These are phyloP conservation scores for Sebastiscus tertius DNA, from an alignment of 2,797 vertebrate species.

Conservation along the genomic window DNA sequence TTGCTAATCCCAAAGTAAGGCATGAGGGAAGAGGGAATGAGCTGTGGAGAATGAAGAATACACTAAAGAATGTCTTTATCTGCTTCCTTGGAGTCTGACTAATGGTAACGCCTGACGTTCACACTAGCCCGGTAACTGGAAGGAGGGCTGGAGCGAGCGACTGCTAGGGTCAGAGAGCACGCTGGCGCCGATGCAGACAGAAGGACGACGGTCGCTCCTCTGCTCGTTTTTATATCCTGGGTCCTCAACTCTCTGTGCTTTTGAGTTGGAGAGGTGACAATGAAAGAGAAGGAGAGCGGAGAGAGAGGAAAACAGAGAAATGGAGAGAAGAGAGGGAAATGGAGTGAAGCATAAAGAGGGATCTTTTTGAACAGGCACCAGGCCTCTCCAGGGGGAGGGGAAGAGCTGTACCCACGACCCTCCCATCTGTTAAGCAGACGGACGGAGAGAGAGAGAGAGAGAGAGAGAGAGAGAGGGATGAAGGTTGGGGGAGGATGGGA, in stretches of 20 bases:
- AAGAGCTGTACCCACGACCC: constrained; percentile 80
- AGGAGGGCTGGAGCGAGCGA: constrained; percentile 18
- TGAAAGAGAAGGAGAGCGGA: constrained; percentile 41
- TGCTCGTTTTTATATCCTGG: constrained; percentile 55
- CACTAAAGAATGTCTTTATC: constrained; percentile 39
- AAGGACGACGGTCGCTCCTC: constrained; percentile 46
- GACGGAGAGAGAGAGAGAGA: constrained; percentile 43
- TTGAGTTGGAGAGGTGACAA: constrained; percentile 58
- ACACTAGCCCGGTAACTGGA: constrained; percentile 46
- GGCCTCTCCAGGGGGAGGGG: constrained; percentile 81
- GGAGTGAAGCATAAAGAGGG: constrained; percentile 76
- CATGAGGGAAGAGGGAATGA: constrained; percentile 55
- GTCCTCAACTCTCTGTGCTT: constrained; percentile 30
- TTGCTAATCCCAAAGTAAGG: constrained; percentile 83
- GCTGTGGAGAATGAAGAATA: constrained; percentile 27
- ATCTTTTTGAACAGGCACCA: constrained; percentile 82
- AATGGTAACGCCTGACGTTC: constrained; percentile 39
- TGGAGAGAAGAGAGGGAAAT: constrained; percentile 55
- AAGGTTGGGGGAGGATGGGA: constrained; percentile 74
- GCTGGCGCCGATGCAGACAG: constrained; percentile 45
- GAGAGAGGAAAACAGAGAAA: constrained; percentile 45
- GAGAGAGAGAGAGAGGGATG: constrained; percentile 21
- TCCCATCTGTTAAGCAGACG: constrained; percentile 85
- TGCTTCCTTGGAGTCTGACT: constrained; percentile 37
- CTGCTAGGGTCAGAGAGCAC: constrained; percentile 54